Conservation (phyloP, 2,888 invertebrate species). For the Himalopsyche japonica region DNA sequence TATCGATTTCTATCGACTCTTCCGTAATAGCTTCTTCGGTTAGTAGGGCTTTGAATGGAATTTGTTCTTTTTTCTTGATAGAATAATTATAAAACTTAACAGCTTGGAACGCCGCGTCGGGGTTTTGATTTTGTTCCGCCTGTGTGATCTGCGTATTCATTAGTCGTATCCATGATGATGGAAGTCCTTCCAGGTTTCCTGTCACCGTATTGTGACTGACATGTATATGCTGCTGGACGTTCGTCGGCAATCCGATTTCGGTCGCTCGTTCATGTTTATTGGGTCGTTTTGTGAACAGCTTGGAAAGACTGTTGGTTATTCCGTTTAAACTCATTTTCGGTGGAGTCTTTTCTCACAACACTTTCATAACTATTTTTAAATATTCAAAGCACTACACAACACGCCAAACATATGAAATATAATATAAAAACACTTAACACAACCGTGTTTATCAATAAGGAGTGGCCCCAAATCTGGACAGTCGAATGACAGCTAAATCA, state of each 20-base stretch:
- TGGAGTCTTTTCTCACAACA: conserved; percentile 6
- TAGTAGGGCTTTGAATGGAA: conserved; percentile 78
- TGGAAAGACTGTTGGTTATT: conserved; percentile 56
- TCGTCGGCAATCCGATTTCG: conserved; percentile 81
- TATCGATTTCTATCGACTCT: conserved; percentile 81
- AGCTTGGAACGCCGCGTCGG: conserved; percentile 87
- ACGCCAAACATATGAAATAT: neutral
- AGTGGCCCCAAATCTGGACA: conserved; percentile 24
- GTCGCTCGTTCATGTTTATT: conserved; percentile 60
- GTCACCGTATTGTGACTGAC: conserved; percentile 82
- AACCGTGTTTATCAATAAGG: conserved; percentile 35
- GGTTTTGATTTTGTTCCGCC: conserved; percentile 87
- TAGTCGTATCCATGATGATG: conserved; percentile 78
- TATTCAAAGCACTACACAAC: neutral
- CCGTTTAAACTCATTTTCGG: conserved; percentile 52
- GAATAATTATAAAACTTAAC: conserved; percentile 89
- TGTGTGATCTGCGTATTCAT: conserved; percentile 82
- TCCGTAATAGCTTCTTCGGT: conserved; percentile 80
- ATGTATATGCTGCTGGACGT: conserved; percentile 84
- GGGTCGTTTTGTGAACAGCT: conserved; percentile 55
- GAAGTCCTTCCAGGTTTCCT: conserved; percentile 84
- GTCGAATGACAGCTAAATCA: conserved; percentile 8
- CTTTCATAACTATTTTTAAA: conserved; percentile 9
- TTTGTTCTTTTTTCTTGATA: conserved; percentile 76
- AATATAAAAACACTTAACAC: neutral